These are phyloP conservation scores for Archivesica marissinica DNA, from an alignment of 1,140 invertebrate species.

Conservation along the genomic window DNA sequence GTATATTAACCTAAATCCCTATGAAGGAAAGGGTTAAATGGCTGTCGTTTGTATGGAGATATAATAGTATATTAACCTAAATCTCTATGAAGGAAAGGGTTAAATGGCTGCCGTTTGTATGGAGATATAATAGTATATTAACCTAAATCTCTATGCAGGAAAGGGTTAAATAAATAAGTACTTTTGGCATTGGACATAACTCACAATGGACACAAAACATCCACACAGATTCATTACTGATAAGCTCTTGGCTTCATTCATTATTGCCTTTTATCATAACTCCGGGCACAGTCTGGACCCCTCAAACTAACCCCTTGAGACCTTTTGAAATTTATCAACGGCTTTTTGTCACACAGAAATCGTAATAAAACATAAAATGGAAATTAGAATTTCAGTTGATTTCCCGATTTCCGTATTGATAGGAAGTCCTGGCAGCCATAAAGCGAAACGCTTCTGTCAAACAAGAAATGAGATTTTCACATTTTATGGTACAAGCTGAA, in stretches of 20 bases:
- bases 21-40: no score
- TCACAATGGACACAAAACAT: no score
- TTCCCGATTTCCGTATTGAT: slow-evolving; percentile 9
- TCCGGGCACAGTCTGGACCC: not conserved
- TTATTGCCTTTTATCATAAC: not conserved
- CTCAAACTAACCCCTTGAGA: not conserved
- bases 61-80: no score
- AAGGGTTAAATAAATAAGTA: no score
- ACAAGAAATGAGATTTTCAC: not conserved
- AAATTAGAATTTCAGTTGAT: slow-evolving; percentile 12
- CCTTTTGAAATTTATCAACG: not conserved
- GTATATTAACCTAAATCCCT: no score
- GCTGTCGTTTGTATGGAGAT: no score
- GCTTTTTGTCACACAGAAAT: slow-evolving; percentile 9
- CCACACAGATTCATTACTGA: not conserved
- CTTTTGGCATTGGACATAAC: no score
- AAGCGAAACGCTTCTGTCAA: slow-evolving; percentile 15
- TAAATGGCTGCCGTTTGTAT: no score
- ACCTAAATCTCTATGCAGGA: no score
- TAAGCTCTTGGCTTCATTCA: slow-evolving; percentile 9
- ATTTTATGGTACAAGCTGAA: slow-evolving; percentile 4
- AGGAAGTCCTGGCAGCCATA: not conserved
- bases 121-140: no score
- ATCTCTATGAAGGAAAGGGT: no score
- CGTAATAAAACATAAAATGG: slow-evolving; percentile 44